Evolutionary conservation across 2,888 invertebrate species (phyloP), one percentile per base, ranked within the genome.

Genomic region (Archips xylosteana): DNA sequence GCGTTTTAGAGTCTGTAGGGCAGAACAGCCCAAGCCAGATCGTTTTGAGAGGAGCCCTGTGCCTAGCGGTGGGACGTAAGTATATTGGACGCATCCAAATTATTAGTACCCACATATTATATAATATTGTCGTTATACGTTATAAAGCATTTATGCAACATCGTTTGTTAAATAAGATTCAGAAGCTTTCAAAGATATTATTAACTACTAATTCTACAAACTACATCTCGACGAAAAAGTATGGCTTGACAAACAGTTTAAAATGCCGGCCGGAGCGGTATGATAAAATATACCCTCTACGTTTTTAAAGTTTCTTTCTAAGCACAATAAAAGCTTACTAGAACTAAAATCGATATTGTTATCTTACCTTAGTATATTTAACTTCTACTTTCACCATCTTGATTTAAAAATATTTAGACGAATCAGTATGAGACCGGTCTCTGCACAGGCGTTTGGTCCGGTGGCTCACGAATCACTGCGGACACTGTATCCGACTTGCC

Each of bases 351-450:
- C 4, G 23, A 23, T 15, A n/a, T 13, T 6, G 6, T 15, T 12
- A 12, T 12, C 81, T 79, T 88, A 95, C 95, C 92, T 95, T 92
- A 9, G 93, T 95, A 76, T 95, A 95, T 86, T 94, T 92, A 32
- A 95, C 91, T 78, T 94, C 90, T 74, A 95, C 92, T 83, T 91
- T 91, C 80, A 93, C 93, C 95, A 95, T 95, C 75, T 85, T 92
- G 79, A 57, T 71, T 12, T 23, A 23, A 49, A n/a, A 23, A 9
- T 54, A 8, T 23, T 74, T 70, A 36, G 23, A 1, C 1, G 1
- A 71, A 47, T 70, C 36, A 54, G 59, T 47, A 42, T 54, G 3
- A 36, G 45, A 61, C 51, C 62, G 4, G 23, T 51, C 51, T 36
- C 32, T 34, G 23, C 51, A 69, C 71, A 51, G 63, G 62, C 63